Evolutionary conservation across 2,888 invertebrate species (phyloP).

Genomic region (Cyrtodaria siliqua): DNA sequence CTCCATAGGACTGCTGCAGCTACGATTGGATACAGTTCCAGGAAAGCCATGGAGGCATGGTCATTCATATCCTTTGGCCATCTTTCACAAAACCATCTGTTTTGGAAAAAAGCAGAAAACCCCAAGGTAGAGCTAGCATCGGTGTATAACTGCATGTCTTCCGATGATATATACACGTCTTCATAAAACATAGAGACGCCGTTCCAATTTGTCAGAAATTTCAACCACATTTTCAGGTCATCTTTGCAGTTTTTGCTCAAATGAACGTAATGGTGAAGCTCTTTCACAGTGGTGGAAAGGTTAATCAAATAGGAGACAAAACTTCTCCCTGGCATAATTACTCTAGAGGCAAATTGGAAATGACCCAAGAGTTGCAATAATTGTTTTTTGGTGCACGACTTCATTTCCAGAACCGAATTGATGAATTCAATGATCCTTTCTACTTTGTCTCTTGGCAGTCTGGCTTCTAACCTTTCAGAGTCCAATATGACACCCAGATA

Average conservation of each 20-base stretch:
- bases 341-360: conserved; percentile 26
- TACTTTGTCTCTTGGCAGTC: conserved; percentile 44
- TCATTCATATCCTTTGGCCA: conserved; percentile 17
- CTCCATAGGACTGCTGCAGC: too few relatives aligned
- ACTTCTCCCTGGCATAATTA: conserved; percentile 30
- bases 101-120: conserved; percentile 21
- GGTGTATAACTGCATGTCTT: conserved; percentile 40
- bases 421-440: conserved; percentile 26
- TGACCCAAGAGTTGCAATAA: conserved; percentile 27
- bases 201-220: conserved; percentile 41
- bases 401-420: not conserved
- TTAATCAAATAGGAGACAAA: conserved; percentile 36
- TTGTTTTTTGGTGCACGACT: conserved; percentile 21
- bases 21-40: too few relatives aligned
- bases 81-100: conserved; percentile 33
- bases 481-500: too few relatives aligned
- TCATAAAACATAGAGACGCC: conserved; percentile 48
- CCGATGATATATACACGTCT: conserved; percentile 13
- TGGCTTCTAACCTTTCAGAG: conserved; percentile 39
- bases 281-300: conserved; percentile 21
- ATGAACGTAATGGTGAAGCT: conserved; percentile 33
- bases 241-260: conserved; percentile 20
- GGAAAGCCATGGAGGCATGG: too few relatives aligned
- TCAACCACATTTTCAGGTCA: conserved; percentile 42
- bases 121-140: conserved; percentile 12